Conservation (phyloP, 2,797 vertebrate species). For the Catostomus latipinnis region DNA sequence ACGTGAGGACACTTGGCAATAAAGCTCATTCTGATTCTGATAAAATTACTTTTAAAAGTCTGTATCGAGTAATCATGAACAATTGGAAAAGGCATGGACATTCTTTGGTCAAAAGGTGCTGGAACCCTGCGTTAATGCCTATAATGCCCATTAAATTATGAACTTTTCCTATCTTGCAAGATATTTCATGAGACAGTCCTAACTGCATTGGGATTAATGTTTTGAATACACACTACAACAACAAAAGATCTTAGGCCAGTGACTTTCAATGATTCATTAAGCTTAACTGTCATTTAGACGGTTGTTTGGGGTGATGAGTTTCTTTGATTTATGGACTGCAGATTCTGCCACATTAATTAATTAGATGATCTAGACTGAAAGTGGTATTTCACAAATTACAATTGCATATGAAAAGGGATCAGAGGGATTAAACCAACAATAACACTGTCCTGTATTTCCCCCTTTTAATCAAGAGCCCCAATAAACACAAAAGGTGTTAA, state of each 20-base stretch:
- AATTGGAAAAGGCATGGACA: too few relatives aligned
- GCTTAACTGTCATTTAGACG: conserved; percentile 30
- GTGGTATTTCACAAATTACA: conserved; percentile 45
- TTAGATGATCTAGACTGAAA: conserved; percentile 57
- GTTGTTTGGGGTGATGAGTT: conserved; percentile 7
- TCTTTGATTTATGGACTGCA: conserved; percentile 31
- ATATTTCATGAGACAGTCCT: conserved; percentile 18
- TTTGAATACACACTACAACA: conserved; percentile 39
- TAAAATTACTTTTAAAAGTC: too few relatives aligned
- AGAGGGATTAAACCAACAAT: conserved; percentile 63
- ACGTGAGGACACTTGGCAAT: too few relatives aligned
- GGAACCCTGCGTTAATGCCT: too few relatives aligned
- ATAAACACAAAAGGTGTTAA: conserved; percentile 68
- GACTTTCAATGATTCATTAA: conserved; percentile 42
- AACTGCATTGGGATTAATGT: not conserved
- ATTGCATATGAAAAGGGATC: conserved; percentile 57
- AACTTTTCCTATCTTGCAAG: not conserved
- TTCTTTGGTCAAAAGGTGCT: too few relatives aligned
- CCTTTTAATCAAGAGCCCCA: conserved; percentile 64
- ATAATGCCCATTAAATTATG: not conserved
- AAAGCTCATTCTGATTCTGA: too few relatives aligned
- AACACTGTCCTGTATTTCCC: conserved; percentile 39
- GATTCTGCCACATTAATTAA: conserved; percentile 43
- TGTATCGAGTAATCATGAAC: too few relatives aligned
- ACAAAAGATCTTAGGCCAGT: conserved; percentile 32